Evolutionary conservation across 2,888 invertebrate genomes (phyloP), one percentile per base, ranked within the genome.

Genomic region (Nipponacmea schrenckii): DNA sequence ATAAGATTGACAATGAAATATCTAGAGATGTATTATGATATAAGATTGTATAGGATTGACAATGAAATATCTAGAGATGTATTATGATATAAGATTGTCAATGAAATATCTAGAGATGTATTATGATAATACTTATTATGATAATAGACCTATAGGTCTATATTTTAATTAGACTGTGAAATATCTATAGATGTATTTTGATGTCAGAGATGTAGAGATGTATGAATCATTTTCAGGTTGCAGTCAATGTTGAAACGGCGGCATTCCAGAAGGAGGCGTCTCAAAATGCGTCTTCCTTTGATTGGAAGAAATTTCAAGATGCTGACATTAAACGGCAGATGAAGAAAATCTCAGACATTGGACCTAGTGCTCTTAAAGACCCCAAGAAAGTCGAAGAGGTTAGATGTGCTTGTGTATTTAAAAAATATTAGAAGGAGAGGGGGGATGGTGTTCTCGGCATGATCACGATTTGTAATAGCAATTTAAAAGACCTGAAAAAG

Each of bases 301-400:
- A 93, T 66, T 96, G 94, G 94, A 91, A 92, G 73, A 91, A 91
- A 12, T 94, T 93, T 86, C 91, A 92, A 72, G 93, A 95, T 86
- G 91, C 91, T 64, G 90, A 92, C 31, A 81, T 94, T 0, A 91
- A 91, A 76, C 91, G 96, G 69, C 94, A 94, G 90, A 95, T 96
- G 85, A 91, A 92, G 83, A 91, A 92, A 75, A 91, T 94, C 71
- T 92, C 93, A 0, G 91, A 93, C 69, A 90, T 95, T 2, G 95
- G 95, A 0, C 90, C 91, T 1, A 91, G 94, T 0, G 94, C 94
- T 0, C 89, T 96, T 27, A 75, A 74, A 62, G 74, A 81, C 39
- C 67, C 62, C 20, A 64, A 31, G 2, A 79, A 80, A 66, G 64
- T 81, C 17, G 69, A 77, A 65, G 24, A 75, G 76, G 83, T 83